A percentile compares a stretch with the other conserved stretches of the same genome.
Evolutionary conservation across 2,888 invertebrate species (phyloP).

Genomic region (Melanophora roralis): DNA sequence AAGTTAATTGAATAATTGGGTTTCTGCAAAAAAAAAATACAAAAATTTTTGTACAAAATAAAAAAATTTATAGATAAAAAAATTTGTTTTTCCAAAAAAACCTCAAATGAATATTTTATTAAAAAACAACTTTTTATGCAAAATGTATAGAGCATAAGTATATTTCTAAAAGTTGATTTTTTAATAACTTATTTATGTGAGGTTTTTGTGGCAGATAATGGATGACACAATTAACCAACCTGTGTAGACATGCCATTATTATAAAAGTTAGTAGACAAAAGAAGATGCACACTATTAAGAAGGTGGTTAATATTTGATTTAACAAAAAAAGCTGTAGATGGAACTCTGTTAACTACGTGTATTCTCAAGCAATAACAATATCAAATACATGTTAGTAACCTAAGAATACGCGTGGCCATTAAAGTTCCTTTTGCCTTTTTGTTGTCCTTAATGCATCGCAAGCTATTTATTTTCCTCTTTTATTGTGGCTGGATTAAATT

Average conservation of each 20-base stretch:
- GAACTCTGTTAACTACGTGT: constrained; percentile 96
- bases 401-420: constrained; percentile 99
- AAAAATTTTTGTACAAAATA: too few species aligned
- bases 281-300: too few species aligned
- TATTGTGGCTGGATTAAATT: not conserved
- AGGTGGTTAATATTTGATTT: not conserved
- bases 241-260: not conserved
- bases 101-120: constrained; percentile 18
- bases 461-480: not conserved
- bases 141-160: not conserved
- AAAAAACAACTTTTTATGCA: constrained; percentile 23
- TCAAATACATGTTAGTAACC: constrained; percentile 96
- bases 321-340: constrained; percentile 67
- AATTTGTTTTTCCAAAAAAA: not conserved
- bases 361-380: constrained; percentile 99
- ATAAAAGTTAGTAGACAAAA: too few species aligned
- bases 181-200: constrained; percentile 33
- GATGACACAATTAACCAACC: not conserved
- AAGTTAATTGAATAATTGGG: too few species aligned
- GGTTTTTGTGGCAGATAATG: not conserved
- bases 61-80: too few species aligned
- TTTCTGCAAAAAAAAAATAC: too few species aligned
- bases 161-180: constrained; percentile 10
- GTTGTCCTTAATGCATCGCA: not conserved
- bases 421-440: constrained; percentile 79